Evolutionary conservation across 2,888 invertebrate species (phyloP).

Genomic region (Chymomyza amoena): DNA sequence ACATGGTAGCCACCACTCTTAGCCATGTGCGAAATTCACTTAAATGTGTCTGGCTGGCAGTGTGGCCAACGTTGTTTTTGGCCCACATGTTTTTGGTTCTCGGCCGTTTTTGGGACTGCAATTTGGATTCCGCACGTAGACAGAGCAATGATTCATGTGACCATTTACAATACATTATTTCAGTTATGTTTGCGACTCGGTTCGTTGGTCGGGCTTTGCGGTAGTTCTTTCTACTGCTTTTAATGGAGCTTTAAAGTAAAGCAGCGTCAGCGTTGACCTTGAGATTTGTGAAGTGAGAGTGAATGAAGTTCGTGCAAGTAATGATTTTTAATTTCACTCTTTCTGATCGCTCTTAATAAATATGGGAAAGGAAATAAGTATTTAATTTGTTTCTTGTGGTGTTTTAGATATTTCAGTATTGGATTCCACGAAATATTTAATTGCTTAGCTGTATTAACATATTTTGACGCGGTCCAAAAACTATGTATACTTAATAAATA

Average conservation of each 20-base stretch:
- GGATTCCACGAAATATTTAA: too few species aligned
- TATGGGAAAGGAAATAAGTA: background rate
- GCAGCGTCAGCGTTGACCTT: conserved; percentile 42
- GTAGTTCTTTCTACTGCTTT: conserved; percentile 46
- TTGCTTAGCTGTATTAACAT: too few species aligned
- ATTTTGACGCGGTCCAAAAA: too few species aligned
- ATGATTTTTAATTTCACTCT: conserved; percentile 42
- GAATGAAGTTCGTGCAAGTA: conserved; percentile 32
- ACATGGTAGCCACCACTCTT: background rate
- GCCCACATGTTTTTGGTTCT: conserved; percentile 22
- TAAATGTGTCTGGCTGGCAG: conserved; percentile 7
- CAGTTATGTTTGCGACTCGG: conserved; percentile 13
- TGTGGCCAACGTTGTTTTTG: conserved; percentile 15
- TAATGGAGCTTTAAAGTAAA: conserved; percentile 31
- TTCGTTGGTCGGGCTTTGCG: conserved; percentile 24
- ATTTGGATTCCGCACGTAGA: conserved; percentile 42
- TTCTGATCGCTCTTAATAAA: background rate
- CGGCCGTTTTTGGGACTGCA: conserved; percentile 15
- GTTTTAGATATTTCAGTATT: too few species aligned
- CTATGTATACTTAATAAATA: too few species aligned
- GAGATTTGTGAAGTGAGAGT: conserved; percentile 57
- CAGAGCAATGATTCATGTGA: conserved; percentile 31
- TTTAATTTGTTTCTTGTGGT: too few species aligned
- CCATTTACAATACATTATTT: conserved; percentile 42
- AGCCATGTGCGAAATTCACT: background rate